Percentiles rank a stretch among this genome's conserved stretches.
These are phyloP conservation scores for Fundulus diaphanus DNA, from an alignment of 2,797 vertebrate species.

Conservation along the genomic window DNA sequence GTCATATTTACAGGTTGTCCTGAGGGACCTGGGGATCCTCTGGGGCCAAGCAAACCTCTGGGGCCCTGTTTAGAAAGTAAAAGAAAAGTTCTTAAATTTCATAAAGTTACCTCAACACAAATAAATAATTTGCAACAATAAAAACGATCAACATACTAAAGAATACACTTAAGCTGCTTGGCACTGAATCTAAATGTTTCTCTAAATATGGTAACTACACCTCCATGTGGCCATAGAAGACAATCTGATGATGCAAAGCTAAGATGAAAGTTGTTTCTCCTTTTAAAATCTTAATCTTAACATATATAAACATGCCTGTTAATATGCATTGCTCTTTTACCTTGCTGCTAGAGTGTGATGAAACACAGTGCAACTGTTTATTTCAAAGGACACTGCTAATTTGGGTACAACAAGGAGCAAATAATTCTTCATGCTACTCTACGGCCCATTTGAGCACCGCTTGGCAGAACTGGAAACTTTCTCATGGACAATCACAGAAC, in stretches of 20 bases:
- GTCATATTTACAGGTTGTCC: constrained; percentile 90
- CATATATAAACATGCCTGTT: constrained; percentile 15
- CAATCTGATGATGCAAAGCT: constrained; percentile 33
- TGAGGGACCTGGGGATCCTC: constrained; percentile 88
- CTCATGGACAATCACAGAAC: constrained; percentile 40
- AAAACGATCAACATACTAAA: not conserved
- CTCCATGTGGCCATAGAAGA: constrained; percentile 40
- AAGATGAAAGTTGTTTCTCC: constrained; percentile 5
- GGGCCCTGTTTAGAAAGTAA: constrained; percentile 83
- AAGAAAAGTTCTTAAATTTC: too few species aligned
- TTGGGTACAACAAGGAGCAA: constrained; percentile 21
- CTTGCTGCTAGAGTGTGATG: constrained; percentile 38
- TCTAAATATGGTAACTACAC: constrained; percentile 30
- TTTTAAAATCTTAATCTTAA: constrained; percentile 12
- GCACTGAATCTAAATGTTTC: not conserved
- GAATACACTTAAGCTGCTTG: not conserved
- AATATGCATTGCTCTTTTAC: constrained; percentile 21
- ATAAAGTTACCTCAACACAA: not conserved
- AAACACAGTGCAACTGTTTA: constrained; percentile 37
- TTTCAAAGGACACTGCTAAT: constrained; percentile 37
- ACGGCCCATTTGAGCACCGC: constrained; percentile 47
- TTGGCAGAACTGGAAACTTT: constrained; percentile 33
- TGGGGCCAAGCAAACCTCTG: constrained; percentile 91
- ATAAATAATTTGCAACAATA: not conserved
- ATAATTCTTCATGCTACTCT: constrained; percentile 38